phyloP scores from a whole-genome alignment of 2,797 vertebrate species.

The Rhyacichthys aspro region DNA sequence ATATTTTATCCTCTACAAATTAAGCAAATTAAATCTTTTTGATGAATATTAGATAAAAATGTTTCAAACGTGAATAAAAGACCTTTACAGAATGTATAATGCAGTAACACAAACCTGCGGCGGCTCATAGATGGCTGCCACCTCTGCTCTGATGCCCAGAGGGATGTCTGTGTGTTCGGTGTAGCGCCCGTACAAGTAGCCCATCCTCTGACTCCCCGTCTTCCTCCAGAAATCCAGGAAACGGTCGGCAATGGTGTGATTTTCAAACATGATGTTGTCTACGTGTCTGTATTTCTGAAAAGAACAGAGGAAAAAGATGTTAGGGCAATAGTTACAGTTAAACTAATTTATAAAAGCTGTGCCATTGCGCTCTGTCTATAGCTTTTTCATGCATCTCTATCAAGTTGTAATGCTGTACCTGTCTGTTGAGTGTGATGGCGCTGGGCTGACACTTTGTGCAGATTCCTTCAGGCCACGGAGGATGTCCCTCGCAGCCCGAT shows the following conservation, averaged over 20 bases:
- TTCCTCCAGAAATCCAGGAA: slow-evolving; percentile 99
- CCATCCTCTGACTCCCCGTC: slow-evolving; percentile 94
- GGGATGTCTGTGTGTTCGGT: slow-evolving; percentile 99
- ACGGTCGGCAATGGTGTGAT: slow-evolving; percentile 96
- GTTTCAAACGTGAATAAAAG: too few relatives aligned
- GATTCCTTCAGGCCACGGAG: slow-evolving; percentile 97
- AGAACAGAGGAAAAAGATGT: neutral
- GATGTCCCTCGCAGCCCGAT: slow-evolving; percentile 97
- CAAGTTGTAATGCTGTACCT: slow-evolving; percentile 75
- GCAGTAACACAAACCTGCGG: slow-evolving; percentile 87
- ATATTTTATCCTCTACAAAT: too few relatives aligned
- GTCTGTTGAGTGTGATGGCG: slow-evolving; percentile 96
- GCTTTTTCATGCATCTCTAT: neutral
- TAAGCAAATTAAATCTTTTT: too few relatives aligned
- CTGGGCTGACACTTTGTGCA: slow-evolving; percentile 99
- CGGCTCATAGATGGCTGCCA: slow-evolving; percentile 97
- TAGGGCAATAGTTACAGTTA: neutral
- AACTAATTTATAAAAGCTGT: too few relatives aligned
- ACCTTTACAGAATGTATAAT: accelerated
- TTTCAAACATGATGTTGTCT: slow-evolving; percentile 99
- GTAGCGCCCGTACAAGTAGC: slow-evolving; percentile 93
- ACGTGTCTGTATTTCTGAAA: slow-evolving; percentile 97
- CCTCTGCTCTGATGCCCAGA: slow-evolving; percentile 93
- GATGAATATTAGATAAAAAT: too few relatives aligned
- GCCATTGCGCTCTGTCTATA: too few relatives aligned